Percentiles rank a stretch among this genome's conserved stretches.
phyloP scores from a whole-genome alignment of 35 echinoderm and acorn worm genomes.

The Holothuria glaberrima region DNA sequence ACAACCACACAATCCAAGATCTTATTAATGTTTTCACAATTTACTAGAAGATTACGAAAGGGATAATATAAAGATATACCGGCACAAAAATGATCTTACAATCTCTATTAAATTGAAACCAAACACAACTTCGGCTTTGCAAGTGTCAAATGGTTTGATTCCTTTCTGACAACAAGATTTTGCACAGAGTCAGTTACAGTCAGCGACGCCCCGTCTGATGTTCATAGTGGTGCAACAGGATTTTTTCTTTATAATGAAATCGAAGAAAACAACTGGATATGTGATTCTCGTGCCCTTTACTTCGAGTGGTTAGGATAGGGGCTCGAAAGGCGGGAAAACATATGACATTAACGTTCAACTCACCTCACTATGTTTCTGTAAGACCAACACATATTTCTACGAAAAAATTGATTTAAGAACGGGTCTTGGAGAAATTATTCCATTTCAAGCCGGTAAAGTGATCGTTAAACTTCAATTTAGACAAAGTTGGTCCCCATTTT shows the following conservation, averaged over 20 bases:
- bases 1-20: background rate
- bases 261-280: background rate
- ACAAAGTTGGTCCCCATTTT: background rate
- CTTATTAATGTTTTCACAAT: background rate
- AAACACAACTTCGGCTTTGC: too few species aligned
- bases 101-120: too few species aligned
- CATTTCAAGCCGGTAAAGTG: slow-evolving; percentile 66
- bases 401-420: slow-evolving; percentile 60
- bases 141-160: background rate
- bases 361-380: slow-evolving; percentile 49
- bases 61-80: slow-evolving; percentile 4
- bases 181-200: background rate
- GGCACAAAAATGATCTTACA: too few species aligned
- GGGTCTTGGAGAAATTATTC: slow-evolving; percentile 34
- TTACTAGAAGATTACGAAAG: background rate
- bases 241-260: too few species aligned
- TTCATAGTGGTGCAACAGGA: background rate
- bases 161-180: background rate
- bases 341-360: slow-evolving; percentile 21
- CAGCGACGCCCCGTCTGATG: background rate
- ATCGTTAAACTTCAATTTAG: slow-evolving; percentile 55
- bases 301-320: background rate
- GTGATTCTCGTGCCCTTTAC: background rate
- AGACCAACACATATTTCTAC: slow-evolving; percentile 56
- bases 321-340: slow-evolving; percentile 15